Percentiles rank a stretch among this genome's conserved stretches.
These are phyloP conservation scores for Parnassius apollo DNA, from an alignment of 2,888 invertebrate genomes.

Conservation along the genomic window DNA sequence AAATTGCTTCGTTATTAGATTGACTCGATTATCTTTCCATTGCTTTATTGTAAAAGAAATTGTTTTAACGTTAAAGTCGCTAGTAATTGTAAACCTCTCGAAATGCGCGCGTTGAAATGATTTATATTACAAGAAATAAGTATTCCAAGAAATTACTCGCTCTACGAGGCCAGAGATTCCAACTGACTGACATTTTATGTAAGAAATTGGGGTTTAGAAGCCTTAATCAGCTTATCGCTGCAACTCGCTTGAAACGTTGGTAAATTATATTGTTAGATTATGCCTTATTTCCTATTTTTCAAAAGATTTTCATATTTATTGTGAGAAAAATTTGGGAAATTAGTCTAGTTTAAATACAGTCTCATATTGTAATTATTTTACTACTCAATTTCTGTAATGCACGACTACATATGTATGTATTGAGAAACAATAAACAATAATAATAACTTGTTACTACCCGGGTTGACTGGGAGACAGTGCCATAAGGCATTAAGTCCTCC, in stretches of 20 bases:
- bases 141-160: slow-evolving; percentile 35
- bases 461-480: no score
- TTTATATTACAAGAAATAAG: slow-evolving; percentile 19
- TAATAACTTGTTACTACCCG: no score
- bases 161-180: slow-evolving; percentile 2
- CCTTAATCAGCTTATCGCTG: background rate
- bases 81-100: background rate
- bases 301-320: background rate
- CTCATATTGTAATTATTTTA: no score
- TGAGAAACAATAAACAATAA: no score
- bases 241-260: no score
- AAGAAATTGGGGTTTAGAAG: background rate
- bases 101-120: background rate
- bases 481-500: no score
- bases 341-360: no score
- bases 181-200: background rate
- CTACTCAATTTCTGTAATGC: no score
- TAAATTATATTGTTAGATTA: no score
- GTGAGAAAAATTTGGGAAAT: no score
- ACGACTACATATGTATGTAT: no score
- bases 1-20: background rate
- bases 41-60: background rate
- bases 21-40: background rate
- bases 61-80: background rate
- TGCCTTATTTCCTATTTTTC: no score